Evolutionary conservation across 2,888 invertebrate species (phyloP).

Genomic region (Tachina lurida): DNA sequence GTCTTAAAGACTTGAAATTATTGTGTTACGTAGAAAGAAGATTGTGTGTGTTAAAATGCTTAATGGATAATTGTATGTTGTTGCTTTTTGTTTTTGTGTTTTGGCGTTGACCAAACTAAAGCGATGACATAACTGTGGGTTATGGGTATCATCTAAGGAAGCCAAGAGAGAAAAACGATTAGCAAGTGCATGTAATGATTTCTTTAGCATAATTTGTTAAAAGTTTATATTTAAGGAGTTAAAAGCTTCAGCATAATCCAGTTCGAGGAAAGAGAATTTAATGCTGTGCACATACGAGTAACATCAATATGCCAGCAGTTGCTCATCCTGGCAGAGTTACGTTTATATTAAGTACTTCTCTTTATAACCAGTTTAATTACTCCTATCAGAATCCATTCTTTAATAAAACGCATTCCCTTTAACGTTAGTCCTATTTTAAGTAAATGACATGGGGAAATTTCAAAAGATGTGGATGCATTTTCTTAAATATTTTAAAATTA

Average conservation of each 20-base stretch:
- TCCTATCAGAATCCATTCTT: no score
- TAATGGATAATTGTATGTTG: constrained; percentile 58
- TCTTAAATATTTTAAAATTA: no score
- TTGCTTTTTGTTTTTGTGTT: not conserved
- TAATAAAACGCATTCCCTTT: no score
- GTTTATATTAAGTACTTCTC: no score
- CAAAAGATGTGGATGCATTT: no score
- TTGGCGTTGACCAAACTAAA: constrained; percentile 3
- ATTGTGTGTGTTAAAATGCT: constrained; percentile 51
- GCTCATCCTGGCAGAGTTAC: no score
- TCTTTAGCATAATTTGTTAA: constrained; percentile 1
- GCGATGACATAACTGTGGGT: constrained; percentile 58
- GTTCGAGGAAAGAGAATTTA: no score
- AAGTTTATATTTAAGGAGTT: not conserved
- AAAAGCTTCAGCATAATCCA: not conserved
- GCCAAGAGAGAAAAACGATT: not conserved
- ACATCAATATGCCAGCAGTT: no score
- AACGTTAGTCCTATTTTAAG: no score
- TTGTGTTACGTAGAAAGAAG: constrained; percentile 37
- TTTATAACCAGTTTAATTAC: no score
- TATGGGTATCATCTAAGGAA: constrained; percentile 22
- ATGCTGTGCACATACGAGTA: no score
- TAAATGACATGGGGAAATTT: no score
- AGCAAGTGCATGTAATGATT: not conserved
- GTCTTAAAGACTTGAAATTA: constrained; percentile 54